Evolutionary conservation across 2,888 invertebrate genomes (phyloP).

Genomic region (Macrophya alboannulata): DNA sequence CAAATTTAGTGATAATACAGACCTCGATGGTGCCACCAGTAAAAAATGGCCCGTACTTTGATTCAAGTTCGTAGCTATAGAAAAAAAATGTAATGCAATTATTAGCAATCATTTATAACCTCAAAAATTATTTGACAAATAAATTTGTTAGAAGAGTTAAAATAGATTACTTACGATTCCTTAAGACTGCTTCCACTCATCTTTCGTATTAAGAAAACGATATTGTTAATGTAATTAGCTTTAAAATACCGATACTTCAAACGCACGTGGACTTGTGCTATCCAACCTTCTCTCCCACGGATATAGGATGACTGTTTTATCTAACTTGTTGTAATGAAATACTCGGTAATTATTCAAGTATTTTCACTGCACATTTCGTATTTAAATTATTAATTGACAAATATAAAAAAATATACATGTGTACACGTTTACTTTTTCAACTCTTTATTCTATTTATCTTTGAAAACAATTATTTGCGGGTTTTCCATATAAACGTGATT

Average conservation of each 20-base stretch:
- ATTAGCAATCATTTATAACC: conserved; percentile 45
- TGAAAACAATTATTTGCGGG: no score
- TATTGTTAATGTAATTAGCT: neutral
- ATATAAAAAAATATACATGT: neutral
- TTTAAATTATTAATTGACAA: neutral
- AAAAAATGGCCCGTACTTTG: conserved; percentile 90
- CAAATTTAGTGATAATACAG: conserved; percentile 59
- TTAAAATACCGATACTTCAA: neutral
- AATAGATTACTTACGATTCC: conserved; percentile 70
- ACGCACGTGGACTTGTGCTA: conserved; percentile 15
- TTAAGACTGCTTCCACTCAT: conserved; percentile 69
- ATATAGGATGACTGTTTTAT: neutral
- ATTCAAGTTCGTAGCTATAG: conserved; percentile 87
- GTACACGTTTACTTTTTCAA: neutral
- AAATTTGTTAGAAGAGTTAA: neutral
- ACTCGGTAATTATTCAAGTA: neutral
- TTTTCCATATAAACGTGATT: no score
- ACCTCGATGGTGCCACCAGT: conserved; percentile 89
- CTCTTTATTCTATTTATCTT: neutral
- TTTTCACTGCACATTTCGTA: neutral
- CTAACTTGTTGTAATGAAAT: neutral
- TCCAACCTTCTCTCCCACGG: neutral
- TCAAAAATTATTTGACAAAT: conserved; percentile 13
- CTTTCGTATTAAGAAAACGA: conserved; percentile 37
- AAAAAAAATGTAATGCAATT: conserved; percentile 38